Evolutionary conservation across 2,113 vertebrate genomes (phyloP).

Genomic region (Otolemur garnettii): DNA sequence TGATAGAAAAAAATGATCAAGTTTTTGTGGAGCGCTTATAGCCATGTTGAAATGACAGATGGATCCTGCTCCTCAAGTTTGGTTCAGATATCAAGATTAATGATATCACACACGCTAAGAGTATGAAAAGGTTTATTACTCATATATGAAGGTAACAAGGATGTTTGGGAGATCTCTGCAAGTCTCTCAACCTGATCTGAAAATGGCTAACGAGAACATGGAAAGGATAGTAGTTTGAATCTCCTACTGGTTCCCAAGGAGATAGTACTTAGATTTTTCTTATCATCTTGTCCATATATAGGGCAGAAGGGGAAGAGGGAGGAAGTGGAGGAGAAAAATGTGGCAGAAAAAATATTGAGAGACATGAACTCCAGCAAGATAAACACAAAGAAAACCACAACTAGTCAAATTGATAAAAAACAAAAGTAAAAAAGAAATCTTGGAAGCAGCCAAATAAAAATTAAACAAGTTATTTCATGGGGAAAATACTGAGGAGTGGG

Average conservation of each 20-base stretch:
- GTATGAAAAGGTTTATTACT: background rate
- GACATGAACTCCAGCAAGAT: background rate
- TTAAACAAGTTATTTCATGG: background rate
- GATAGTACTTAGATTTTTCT: background rate
- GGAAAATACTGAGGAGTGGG: too few relatives aligned
- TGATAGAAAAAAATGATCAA: background rate
- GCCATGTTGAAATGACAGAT: background rate
- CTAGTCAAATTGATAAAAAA: background rate
- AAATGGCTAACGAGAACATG: background rate
- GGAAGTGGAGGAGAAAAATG: background rate
- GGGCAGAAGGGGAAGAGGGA: background rate
- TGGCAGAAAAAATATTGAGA: background rate
- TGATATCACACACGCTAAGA: background rate
- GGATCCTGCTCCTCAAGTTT: background rate
- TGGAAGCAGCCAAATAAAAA: background rate
- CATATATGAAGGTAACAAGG: background rate
- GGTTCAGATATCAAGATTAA: background rate
- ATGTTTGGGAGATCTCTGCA: background rate
- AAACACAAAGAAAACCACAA: background rate
- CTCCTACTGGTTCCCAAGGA: background rate
- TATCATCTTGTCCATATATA: background rate
- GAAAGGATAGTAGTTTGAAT: background rate
- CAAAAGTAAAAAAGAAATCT: background rate
- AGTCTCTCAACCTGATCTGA: background rate
- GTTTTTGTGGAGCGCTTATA: background rate